phyloP scores from a whole-genome alignment of 2,797 vertebrate species.

The Schizothorax lantsangensis region DNA sequence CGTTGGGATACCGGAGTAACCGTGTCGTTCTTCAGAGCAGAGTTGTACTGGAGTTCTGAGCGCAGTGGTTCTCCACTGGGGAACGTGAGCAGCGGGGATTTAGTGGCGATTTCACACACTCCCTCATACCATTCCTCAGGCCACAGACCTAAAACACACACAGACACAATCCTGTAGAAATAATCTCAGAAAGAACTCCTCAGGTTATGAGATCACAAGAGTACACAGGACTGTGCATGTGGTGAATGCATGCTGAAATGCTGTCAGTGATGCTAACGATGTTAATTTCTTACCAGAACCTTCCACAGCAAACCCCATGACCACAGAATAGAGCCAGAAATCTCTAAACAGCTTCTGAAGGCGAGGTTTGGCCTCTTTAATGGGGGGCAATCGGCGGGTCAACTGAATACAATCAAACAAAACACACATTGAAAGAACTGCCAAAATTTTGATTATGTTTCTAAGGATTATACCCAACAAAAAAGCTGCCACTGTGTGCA shows the following conservation, averaged over 20 bases:
- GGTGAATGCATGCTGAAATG: not conserved
- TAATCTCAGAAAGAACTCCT: not conserved
- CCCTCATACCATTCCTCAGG: constrained; percentile 99
- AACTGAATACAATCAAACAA: constrained; percentile 75
- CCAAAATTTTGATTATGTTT: too few species aligned
- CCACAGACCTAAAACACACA: constrained; percentile 67
- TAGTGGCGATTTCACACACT: constrained; percentile 95
- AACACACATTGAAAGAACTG: constrained; percentile 9
- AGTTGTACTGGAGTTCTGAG: constrained; percentile 97
- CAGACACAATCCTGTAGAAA: not conserved
- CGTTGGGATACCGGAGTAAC: constrained; percentile 84
- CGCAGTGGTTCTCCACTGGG: constrained; percentile 95
- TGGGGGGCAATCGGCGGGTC: constrained; percentile 89
- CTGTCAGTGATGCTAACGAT: not conserved
- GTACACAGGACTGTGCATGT: not conserved
- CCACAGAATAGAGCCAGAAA: constrained; percentile 97
- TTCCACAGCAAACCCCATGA: constrained; percentile 97
- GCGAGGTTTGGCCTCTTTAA: constrained; percentile 97
- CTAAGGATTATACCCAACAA: not conserved
- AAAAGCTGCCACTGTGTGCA: not conserved
- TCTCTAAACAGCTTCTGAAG: constrained; percentile 97
- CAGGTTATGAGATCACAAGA: not conserved
- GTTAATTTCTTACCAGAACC: constrained; percentile 86
- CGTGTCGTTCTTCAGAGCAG: constrained; percentile 95
- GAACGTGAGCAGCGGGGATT: constrained; percentile 94